Base-by-base conservation (phyloP, 2,888 invertebrate genomes). In the Eupithecia insigniata region DNA sequence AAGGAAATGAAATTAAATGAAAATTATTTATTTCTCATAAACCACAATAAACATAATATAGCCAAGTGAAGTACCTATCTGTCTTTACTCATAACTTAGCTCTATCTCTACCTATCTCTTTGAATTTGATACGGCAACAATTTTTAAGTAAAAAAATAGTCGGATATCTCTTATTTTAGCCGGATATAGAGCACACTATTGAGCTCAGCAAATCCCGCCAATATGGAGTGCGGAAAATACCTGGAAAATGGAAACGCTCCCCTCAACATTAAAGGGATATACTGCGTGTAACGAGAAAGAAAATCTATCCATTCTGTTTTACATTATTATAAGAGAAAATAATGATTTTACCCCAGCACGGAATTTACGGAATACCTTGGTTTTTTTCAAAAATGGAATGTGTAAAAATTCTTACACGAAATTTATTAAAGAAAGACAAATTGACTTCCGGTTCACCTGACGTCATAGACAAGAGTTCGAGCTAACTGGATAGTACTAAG, bases 191-290 rank as follows among this genome's bases (percentile, higher is more conserved):
- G 83, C 82, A 79, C 67, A 16, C 74, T 60, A 71, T 30, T 43
- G 30, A 58, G 86, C 84, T 74, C 84, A 81, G 86, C 90, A 92
- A 93, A 93, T 92, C 93, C 93, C 83, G 84, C 90, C 92, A 90
- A 92, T 92, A 93, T 90, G 90, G 91, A 90, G 90, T 87, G 89
- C 87, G 90, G 90, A 87, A 91, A 91, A 91, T 92, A 92, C 92
- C 91, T 92, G 91, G 91, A 89, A 93, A 92, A 92, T 91, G 87
- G 74, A 88, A 87, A 86, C 86, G 88, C 87, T 88, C 87, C 83
- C 85, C 81, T 84, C 67, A 69, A 78, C 80, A 78, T 83, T 83
- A 79, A 82, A 80, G 80, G 78, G 77, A 72, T 74, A 82, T 82
- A 84, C 81, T 81, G 83, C 77, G 83, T 82, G 85, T 82, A 84